Evolutionary conservation across 2,113 vertebrate species (phyloP).

Genomic region (Tragelaphus imberbis): DNA sequence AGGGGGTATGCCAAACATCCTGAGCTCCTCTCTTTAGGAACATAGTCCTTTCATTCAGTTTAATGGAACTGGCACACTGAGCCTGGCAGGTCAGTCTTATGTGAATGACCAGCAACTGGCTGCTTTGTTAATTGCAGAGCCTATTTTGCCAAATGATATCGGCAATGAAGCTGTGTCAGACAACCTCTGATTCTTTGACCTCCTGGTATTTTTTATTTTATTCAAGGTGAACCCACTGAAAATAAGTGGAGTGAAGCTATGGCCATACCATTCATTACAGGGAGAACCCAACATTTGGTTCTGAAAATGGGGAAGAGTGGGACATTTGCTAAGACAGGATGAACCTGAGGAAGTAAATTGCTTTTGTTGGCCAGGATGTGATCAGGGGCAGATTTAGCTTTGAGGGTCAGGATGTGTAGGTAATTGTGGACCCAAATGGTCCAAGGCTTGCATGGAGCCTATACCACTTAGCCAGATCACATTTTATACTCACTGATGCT

Average conservation of each 20-base stretch:
- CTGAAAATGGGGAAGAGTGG: not conserved
- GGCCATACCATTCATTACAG: not conserved
- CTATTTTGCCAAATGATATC: conserved; percentile 46
- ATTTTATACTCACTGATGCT: conserved; percentile 20
- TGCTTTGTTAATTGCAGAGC: conserved; percentile 40
- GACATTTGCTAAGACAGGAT: not conserved
- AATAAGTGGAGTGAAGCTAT: not conserved
- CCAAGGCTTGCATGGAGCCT: not conserved
- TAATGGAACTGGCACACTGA: conserved; percentile 2
- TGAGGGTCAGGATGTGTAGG: not conserved
- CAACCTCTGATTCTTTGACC: conserved; percentile 27
- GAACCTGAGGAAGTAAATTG: not conserved
- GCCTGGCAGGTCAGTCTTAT: conserved; percentile 15
- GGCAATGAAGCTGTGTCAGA: conserved; percentile 7
- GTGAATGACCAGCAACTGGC: conserved; percentile 22
- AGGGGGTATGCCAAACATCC: conserved; percentile 1
- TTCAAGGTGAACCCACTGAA: conserved; percentile 8
- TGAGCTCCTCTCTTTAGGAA: conserved; percentile 42
- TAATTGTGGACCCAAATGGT: conserved; percentile 15
- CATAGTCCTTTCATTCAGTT: conserved; percentile 32
- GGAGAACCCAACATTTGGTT: not conserved
- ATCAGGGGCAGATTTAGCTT: conserved; percentile 9
- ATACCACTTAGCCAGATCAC: not conserved
- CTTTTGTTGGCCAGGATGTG: not conserved
- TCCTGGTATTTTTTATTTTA: conserved; percentile 12